Conservation (phyloP, 1,140 invertebrate species). For the Musca domestica region DNA sequence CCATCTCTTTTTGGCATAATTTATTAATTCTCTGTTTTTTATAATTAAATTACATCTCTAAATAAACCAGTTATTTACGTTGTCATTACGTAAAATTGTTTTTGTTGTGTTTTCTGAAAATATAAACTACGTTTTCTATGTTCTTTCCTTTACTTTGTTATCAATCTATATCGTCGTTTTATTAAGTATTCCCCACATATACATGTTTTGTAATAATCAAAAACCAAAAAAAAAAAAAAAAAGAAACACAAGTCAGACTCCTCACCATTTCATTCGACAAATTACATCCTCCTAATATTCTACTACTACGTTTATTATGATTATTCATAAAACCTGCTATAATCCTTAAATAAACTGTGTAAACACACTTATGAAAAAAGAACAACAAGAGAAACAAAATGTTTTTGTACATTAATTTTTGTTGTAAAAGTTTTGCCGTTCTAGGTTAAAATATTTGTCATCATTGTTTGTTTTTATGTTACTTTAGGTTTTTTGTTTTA, state of each 20-base stretch:
- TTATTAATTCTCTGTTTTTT: too few relatives aligned
- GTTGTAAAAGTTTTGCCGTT: background rate
- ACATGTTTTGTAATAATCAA: background rate
- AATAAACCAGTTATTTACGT: too few relatives aligned
- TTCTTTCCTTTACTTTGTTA: background rate
- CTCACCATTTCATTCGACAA: constrained; percentile 5
- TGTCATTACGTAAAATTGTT: too few relatives aligned
- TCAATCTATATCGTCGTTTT: background rate
- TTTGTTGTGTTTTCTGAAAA: too few relatives aligned
- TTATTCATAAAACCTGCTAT: constrained; percentile 16
- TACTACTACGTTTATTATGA: constrained; percentile 20
- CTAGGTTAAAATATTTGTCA: background rate
- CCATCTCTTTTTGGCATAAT: too few relatives aligned
- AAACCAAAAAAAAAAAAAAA: background rate
- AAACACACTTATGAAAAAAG: constrained; percentile 11
- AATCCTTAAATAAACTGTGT: constrained; percentile 19
- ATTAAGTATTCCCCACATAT: too few relatives aligned
- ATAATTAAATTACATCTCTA: too few relatives aligned
- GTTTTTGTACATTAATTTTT: too few relatives aligned
- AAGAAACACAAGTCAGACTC: background rate
- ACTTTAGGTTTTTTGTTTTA: too few relatives aligned
- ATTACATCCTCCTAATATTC: constrained; percentile 4
- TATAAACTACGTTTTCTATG: too few relatives aligned
- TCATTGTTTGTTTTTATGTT: too few relatives aligned
- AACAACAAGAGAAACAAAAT: constrained; percentile 7